These are phyloP conservation scores for Leptodon cayanensis DNA, from an alignment of 2,797 vertebrate genomes.

Conservation along the genomic window DNA sequence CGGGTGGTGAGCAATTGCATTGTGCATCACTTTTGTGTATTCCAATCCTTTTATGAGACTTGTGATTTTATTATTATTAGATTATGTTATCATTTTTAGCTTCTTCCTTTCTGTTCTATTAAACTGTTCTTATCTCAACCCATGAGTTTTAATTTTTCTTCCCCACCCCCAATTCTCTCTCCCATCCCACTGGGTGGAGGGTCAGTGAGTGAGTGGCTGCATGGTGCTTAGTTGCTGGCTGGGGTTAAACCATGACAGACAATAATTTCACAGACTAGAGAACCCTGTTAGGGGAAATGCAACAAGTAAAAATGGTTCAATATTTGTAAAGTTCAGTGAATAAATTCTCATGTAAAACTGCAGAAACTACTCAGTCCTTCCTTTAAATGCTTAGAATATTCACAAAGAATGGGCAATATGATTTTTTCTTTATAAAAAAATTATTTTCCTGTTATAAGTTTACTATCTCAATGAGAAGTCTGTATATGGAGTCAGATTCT, in stretches of 20 bases:
- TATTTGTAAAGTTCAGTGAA: not conserved
- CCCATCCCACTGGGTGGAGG: too few relatives aligned
- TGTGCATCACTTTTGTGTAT: too few relatives aligned
- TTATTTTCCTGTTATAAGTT: not conserved
- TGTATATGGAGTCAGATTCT: not conserved
- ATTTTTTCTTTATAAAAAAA: not conserved
- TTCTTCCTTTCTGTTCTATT: too few relatives aligned
- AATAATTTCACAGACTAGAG: not conserved
- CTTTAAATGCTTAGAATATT: not conserved
- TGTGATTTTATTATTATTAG: too few relatives aligned
- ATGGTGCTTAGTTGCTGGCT: too few relatives aligned
- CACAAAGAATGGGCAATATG: not conserved
- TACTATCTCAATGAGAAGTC: not conserved
- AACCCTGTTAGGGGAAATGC: not conserved
- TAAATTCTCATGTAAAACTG: not conserved
- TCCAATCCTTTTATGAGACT: too few relatives aligned
- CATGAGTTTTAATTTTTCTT: too few relatives aligned
- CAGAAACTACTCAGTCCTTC: not conserved
- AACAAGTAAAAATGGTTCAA: not conserved
- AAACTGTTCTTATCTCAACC: too few relatives aligned
- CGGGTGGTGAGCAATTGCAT: too few relatives aligned
- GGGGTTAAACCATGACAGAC: not conserved
- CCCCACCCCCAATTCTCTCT: too few relatives aligned
- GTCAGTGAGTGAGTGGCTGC: too few relatives aligned
- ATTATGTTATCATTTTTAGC: too few relatives aligned